Base-by-base conservation (phyloP, 2,888 invertebrate species). In the Drosophila planitibia region DNA sequence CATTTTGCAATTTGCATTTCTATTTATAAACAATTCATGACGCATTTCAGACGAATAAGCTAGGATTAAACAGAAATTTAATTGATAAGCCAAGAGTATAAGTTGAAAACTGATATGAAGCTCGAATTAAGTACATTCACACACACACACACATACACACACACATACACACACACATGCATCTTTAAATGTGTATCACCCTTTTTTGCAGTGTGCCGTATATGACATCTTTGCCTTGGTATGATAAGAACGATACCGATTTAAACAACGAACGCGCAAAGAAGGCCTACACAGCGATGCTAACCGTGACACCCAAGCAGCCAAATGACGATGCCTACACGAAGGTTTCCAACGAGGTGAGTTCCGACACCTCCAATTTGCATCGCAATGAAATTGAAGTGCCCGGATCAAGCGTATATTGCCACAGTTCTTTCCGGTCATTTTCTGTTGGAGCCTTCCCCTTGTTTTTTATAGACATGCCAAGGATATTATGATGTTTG, bases 241-340 rank as follows among this genome's bases (percentile, higher is more conserved):
- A 95, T 88, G 95, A 97, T 74, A 95, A 95, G 80, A 95, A 96
- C 39, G 99, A 98, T 91, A 96, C 96, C 0, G 94, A 95, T 0
- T 97, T 96, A 83, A 95, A 96, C 63, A 99, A 99, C 93, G 95
- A 96, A 81, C 95, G 96, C 78, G 99, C 98, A 0, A 95, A 95
- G 90, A 95, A 96, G 83, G 98, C 98, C 0, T 99, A 97, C 93
- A 96, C 97, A 74, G 97, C 98, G 0, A 95, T 99, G 69, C 95
- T 98, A 58, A 98, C 98, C 0, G 97, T 99, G 66, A 97, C 98
- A 9, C 97, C 98, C 4, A 95, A 97, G 22, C 96, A 97, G 10
- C 97, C 97, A 0, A 95, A 96, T 89, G 96, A 96, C 82, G 94
- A 95, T 47, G 96, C 97, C 89, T 97, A 97, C 92, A 94, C 95